phyloP scores from a whole-genome alignment of 2,113 vertebrate species.

The Cephalophus harveyi region DNA sequence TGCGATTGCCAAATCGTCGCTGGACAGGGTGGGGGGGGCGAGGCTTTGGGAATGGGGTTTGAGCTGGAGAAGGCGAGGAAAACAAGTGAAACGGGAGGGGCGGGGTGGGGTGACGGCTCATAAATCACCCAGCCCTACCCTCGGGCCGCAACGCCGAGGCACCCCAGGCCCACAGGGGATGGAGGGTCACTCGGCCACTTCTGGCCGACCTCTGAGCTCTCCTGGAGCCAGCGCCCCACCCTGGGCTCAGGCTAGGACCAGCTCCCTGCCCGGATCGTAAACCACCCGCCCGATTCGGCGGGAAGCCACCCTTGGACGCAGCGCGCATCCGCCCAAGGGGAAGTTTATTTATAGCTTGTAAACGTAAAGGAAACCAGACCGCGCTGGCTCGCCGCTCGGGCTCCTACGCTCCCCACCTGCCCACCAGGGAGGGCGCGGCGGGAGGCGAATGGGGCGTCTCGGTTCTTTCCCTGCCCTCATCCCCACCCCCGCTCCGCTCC shows the following conservation, averaged over 20 bases:
- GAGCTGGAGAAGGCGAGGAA: slow-evolving; percentile 44
- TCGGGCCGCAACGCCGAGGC: slow-evolving; percentile 37
- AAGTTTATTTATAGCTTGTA: slow-evolving; percentile 78
- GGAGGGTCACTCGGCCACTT: slow-evolving; percentile 65
- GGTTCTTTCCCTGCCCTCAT: neutral
- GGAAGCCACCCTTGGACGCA: slow-evolving; percentile 72
- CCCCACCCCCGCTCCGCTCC: neutral
- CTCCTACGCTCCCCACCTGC: slow-evolving; percentile 67
- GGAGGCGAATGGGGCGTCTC: neutral
- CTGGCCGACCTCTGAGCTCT: slow-evolving; percentile 68
- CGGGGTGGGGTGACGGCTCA: slow-evolving; percentile 60
- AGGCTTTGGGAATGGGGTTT: slow-evolving; percentile 31
- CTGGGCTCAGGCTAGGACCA: slow-evolving; percentile 42
- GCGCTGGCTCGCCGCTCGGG: slow-evolving; percentile 57
- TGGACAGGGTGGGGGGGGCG: neutral
- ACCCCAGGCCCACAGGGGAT: slow-evolving; percentile 19
- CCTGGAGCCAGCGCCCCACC: slow-evolving; percentile 53
- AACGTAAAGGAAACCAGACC: slow-evolving; percentile 77
- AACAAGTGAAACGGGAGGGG: slow-evolving; percentile 74
- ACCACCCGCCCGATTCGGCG: slow-evolving; percentile 66
- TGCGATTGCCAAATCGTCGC: slow-evolving; percentile 23
- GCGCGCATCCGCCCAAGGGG: slow-evolving; percentile 71
- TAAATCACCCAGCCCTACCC: slow-evolving; percentile 72
- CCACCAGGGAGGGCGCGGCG: slow-evolving; percentile 51
- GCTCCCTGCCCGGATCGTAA: slow-evolving; percentile 64